phyloP scores from a whole-genome alignment of 2,797 vertebrate species.

The Sebastes umbrosus region DNA sequence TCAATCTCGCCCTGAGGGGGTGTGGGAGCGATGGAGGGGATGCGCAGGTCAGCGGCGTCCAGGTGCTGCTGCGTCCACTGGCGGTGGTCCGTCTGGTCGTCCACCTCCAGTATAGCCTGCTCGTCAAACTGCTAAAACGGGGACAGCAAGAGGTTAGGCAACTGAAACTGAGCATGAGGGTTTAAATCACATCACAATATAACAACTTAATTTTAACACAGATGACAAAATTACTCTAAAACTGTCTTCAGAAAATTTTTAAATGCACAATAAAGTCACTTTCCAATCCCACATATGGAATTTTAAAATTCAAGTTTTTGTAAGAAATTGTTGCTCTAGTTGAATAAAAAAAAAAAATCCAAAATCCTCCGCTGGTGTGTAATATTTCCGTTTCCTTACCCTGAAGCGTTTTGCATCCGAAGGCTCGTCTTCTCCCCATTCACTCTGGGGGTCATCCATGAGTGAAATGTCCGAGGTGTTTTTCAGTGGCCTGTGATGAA shows the following conservation, averaged over 20 bases:
- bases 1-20: slow-evolving; percentile 97
- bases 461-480: slow-evolving; percentile 91
- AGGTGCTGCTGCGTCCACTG: slow-evolving; percentile 99
- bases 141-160: background rate
- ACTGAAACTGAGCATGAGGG: background rate
- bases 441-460: slow-evolving; percentile 96
- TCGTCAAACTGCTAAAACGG: slow-evolving; percentile 87
- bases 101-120: slow-evolving; percentile 88
- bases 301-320: background rate
- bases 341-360: background rate
- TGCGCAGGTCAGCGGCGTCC: slow-evolving; percentile 94
- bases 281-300: background rate
- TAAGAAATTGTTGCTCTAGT: background rate
- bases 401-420: slow-evolving; percentile 92
- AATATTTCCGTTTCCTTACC: slow-evolving; percentile 77
- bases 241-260: background rate
- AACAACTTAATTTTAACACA: background rate
- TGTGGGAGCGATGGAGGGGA: slow-evolving; percentile 94
- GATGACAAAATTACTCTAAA: background rate
- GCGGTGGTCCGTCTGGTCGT: slow-evolving; percentile 92
- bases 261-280: background rate
- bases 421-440: slow-evolving; percentile 93
- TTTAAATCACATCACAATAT: background rate
- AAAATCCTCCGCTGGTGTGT: background rate
- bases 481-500: slow-evolving; percentile 90